Base-by-base conservation (phyloP, 2,888 invertebrate genomes). In the Hedya salicella region DNA sequence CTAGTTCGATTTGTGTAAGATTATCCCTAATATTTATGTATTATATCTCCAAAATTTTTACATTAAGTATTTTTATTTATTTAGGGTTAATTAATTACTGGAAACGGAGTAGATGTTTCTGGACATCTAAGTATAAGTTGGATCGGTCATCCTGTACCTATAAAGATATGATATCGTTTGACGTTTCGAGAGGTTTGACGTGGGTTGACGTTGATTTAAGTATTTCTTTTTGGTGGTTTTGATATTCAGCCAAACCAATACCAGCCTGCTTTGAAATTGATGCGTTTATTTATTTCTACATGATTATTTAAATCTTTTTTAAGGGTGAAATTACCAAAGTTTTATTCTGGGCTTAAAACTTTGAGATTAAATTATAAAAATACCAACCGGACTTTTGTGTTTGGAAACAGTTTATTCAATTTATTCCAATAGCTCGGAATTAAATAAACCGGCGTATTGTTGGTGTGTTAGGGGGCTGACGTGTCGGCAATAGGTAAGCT, bases 151-250 rank as follows among this genome's bases (percentile, higher is more conserved):
- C 44, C 3, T 32, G 44, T 32, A n/a, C n/a, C n/a, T n/a, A n/a
- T n/a, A n/a, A n/a, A n/a, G n/a, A 32, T 32, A 46, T 19, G 64
- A 69, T 64, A 68, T 70, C 72, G 70, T 68, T 69, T 71, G 72
- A 69, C 72, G 44, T 62, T 63, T 70, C 71, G 70, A 73, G 77
- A 79, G 78, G 79, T 83, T 85, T 88, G 87, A 90, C 80, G 75
- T 81, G 85, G 88, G 88, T 88, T 78, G 87, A 82, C 83, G 78
- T 81, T 73, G 77, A 74, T 70, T 70, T 73, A 81, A 78, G 81
- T 79, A 74, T 73, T 72, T 68, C 70, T 68, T 68, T 71, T 57
- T 57, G 44, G 44, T 16, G 3, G 40, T 57, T 57, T 44, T n/a
- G 16, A 13, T 32, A 6, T 19, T 57, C 30, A 44, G 44, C 17